Conservation (phyloP, 2,797 vertebrate genomes). For the Sebastes jordani region DNA sequence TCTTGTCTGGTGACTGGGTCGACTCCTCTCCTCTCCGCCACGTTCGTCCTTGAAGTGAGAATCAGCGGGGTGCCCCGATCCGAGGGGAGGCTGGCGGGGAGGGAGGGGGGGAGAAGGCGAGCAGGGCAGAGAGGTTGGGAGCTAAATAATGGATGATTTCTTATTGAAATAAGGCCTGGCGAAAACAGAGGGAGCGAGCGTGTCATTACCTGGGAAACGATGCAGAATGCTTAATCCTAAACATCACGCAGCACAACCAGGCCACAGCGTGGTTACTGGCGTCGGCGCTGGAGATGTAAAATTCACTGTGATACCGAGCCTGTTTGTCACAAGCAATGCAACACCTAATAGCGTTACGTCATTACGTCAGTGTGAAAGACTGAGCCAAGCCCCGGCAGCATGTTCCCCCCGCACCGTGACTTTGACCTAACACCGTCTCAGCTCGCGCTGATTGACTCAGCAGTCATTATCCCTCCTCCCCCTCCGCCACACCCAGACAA, state of each 20-base stretch:
- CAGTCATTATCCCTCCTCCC: constrained; percentile 43
- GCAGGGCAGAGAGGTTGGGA: constrained; percentile 74
- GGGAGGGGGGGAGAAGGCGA: neutral
- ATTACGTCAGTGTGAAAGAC: constrained; percentile 18
- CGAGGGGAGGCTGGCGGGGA: constrained; percentile 54
- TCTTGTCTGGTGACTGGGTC: constrained; percentile 69
- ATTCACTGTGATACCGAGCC: constrained; percentile 22
- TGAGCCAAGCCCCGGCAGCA: neutral
- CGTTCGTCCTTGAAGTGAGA: constrained; percentile 83
- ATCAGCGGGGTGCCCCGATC: constrained; percentile 80
- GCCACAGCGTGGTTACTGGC: neutral
- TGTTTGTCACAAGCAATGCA: constrained; percentile 33
- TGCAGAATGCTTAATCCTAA: constrained; percentile 59
- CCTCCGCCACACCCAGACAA: constrained; percentile 40
- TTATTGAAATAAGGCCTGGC: constrained; percentile 78
- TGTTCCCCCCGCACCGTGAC: constrained; percentile 4
- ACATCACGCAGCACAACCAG: neutral
- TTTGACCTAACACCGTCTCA: constrained; percentile 57
- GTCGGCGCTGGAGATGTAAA: neutral
- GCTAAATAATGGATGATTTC: constrained; percentile 85
- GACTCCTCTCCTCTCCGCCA: constrained; percentile 72
- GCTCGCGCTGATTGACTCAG: constrained; percentile 56
- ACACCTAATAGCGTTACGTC: constrained; percentile 27
- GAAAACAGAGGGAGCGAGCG: constrained; percentile 58
- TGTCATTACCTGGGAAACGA: constrained; percentile 73